Evolutionary conservation across 2,113 vertebrate species (phyloP).

Genomic region (Tichodroma muraria): DNA sequence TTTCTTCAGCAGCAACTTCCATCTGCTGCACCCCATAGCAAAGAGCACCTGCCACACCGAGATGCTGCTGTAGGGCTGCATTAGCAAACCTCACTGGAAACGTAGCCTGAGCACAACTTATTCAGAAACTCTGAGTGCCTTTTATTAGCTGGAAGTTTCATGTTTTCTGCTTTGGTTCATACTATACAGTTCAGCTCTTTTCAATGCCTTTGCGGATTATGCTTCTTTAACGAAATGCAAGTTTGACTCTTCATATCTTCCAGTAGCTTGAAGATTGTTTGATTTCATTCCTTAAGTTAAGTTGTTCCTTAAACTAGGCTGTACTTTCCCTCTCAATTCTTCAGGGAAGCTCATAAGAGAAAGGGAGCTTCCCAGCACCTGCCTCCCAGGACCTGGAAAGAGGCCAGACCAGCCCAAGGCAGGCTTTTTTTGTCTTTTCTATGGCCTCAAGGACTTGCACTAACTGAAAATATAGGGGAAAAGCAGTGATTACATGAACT

Average conservation of each 20-base stretch:
- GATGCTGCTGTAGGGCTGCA: neutral
- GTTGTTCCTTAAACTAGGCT: neutral
- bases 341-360: neutral
- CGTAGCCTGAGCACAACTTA: neutral
- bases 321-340: neutral
- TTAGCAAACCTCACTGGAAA: neutral
- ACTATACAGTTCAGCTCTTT: neutral
- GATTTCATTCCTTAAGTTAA: neutral
- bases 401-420: neutral
- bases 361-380: neutral
- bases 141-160: neutral
- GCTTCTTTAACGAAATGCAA: neutral
- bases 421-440: neutral
- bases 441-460: neutral
- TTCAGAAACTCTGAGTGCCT: neutral
- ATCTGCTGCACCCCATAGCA: neutral
- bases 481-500: neutral
- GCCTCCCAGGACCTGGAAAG: neutral
- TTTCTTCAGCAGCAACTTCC: neutral
- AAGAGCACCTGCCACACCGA: neutral
- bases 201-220: neutral
- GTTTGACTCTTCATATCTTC: neutral
- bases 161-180: neutral
- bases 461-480: neutral
- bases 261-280: neutral